Conservation (phyloP, 2,888 invertebrate species). For the Rapana venosa region DNA sequence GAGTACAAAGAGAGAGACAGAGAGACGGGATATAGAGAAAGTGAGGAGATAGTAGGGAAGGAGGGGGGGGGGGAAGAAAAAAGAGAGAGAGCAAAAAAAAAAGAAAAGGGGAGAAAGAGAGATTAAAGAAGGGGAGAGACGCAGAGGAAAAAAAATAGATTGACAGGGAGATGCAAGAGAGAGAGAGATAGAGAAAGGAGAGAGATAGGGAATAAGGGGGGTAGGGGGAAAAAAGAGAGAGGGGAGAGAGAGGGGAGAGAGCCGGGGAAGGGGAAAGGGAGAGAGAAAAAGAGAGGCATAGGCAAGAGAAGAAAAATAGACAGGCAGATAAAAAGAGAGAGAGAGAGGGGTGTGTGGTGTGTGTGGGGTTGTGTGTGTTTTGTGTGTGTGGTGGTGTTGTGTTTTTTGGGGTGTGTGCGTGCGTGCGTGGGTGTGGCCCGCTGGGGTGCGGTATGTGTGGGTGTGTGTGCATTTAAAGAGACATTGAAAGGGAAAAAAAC, state of each 20-base stretch:
- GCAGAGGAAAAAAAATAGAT: neutral
- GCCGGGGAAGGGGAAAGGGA: neutral
- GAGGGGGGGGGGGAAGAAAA: too few relatives aligned
- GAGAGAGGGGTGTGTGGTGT: neutral
- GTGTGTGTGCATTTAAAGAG: neutral
- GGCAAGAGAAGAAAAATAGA: neutral
- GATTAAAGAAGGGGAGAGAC: neutral
- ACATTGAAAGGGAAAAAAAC: too few relatives aligned
- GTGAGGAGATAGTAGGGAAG: too few relatives aligned
- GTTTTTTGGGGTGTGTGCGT: neutral
- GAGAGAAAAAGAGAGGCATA: neutral
- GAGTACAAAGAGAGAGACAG: neutral
- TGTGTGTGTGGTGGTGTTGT: neutral
- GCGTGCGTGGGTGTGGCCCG: neutral
- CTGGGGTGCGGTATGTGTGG: neutral
- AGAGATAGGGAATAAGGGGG: too few relatives aligned
- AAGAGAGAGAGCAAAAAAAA: too few relatives aligned
- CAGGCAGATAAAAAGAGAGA: too few relatives aligned
- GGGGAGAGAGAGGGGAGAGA: neutral
- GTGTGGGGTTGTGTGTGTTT: neutral
- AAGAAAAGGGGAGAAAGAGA: too few relatives aligned
- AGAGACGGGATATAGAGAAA: too few relatives aligned
- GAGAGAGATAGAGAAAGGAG: neutral
- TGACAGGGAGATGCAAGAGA: neutral
- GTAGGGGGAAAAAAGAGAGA: neutral